A percentile compares a stretch with the other conserved stretches of the same genome.
phyloP scores from a whole-genome alignment of 2,797 vertebrate genomes.

The Strix occidentalis region DNA sequence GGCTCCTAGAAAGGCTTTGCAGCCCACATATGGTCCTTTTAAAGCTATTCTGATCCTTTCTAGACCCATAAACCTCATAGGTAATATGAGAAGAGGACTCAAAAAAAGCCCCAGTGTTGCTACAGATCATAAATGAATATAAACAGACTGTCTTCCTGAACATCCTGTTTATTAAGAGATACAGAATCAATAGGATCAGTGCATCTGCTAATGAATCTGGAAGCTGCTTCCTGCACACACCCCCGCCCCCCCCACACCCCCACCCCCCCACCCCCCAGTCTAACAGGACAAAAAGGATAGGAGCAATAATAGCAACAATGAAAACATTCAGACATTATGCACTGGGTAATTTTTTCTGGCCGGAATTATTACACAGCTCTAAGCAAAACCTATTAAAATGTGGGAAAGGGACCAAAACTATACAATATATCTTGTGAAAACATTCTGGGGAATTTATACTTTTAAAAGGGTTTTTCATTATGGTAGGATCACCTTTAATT shows the following conservation, averaged over 20 bases:
- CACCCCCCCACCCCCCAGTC: neutral
- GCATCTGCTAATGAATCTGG: neutral
- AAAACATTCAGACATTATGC: neutral
- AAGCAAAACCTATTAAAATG: conserved; percentile 54
- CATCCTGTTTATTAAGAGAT: conserved; percentile 1
- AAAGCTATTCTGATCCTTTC: neutral
- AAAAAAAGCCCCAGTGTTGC: neutral
- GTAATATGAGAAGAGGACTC: neutral
- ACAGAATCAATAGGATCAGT: neutral
- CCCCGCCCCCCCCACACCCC: too few species aligned
- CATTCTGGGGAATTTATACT: neutral
- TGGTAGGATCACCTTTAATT: neutral
- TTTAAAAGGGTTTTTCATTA: conserved; percentile 46
- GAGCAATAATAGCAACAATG: neutral
- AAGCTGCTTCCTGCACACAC: too few species aligned
- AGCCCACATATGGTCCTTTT: neutral
- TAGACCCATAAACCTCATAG: neutral
- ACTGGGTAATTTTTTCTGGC: neutral
- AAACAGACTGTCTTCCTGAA: neutral
- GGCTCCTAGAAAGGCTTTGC: conserved; percentile 27
- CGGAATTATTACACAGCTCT: neutral
- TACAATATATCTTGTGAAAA: conserved; percentile 19
- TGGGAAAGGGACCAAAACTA: conserved; percentile 18
- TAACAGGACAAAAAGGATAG: neutral
- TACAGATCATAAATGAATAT: neutral